Evolutionary conservation across 2,888 invertebrate species (phyloP), one percentile per base, ranked within the genome.

Genomic region (Agonum fuliginosum): DNA sequence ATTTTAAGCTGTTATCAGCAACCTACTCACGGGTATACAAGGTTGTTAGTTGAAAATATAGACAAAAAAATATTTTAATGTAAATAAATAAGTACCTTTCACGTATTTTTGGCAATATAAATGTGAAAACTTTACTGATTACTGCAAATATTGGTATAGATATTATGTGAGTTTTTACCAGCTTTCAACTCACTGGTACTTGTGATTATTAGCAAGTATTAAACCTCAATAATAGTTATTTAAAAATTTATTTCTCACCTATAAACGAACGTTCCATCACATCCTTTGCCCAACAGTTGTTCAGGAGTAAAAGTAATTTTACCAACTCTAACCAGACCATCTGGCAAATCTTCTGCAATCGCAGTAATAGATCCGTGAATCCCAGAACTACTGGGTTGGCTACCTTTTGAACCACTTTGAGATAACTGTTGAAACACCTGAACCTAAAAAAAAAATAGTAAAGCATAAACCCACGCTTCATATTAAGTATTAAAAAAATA

Each of bases 181-280:
- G n/a, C n/a, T n/a, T n/a, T n/a, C n/a, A n/a, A n/a, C n/a, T n/a
- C n/a, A n/a, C n/a, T n/a, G n/a, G n/a, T n/a, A n/a, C n/a, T n/a
- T n/a, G n/a, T n/a, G n/a, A n/a, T n/a, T n/a, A n/a, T n/a, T n/a
- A n/a, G n/a, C n/a, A n/a, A n/a, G n/a, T n/a, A n/a, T n/a, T n/a
- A n/a, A n/a, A n/a, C n/a, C n/a, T n/a, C n/a, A n/a, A n/a, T n/a
- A n/a, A n/a, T n/a, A n/a, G n/a, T n/a, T n/a, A n/a, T n/a, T n/a
- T n/a, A n/a, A n/a, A n/a, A 58, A 58, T 14, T 17, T 14, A 17
- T 8, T 69, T 81, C 82, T 86, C 86, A 95, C 94, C 91, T 95
- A 86, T 96, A 99, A 24, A 99, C 99, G 88, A 98, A 97, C 0
- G 99, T 99, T 37, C 99, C 99, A 84, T 99, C 97, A 85, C 99